These are phyloP conservation scores for Bufo gargarizans DNA, from an alignment of 2,113 vertebrate species.

Conservation along the genomic window DNA sequence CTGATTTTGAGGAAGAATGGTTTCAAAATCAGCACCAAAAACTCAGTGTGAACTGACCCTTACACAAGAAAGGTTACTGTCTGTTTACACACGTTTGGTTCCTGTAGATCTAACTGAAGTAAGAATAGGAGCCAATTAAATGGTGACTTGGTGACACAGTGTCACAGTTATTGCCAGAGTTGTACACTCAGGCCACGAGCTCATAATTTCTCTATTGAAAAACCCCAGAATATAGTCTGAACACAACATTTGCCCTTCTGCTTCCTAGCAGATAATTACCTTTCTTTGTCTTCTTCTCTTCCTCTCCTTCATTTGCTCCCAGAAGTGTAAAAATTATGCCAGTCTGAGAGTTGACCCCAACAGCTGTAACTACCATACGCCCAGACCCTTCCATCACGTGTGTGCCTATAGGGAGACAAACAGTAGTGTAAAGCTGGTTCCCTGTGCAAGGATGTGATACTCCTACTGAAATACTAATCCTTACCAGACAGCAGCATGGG, in stretches of 20 bases:
- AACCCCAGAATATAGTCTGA: not conserved
- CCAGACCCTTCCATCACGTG: constrained; percentile 99
- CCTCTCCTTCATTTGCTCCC: constrained; percentile 84
- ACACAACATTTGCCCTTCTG: not conserved
- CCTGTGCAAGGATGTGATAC: not conserved
- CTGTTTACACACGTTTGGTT: not conserved
- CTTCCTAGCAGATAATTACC: constrained; percentile 74
- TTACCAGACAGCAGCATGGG: constrained; percentile 95
- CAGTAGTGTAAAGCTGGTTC: not conserved
- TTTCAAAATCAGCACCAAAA: too few relatives aligned
- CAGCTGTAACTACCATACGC: constrained; percentile 90
- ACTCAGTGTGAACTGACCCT: too few relatives aligned
- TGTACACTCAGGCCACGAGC: too few relatives aligned
- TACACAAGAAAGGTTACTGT: too few relatives aligned
- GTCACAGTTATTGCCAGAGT: too few relatives aligned
- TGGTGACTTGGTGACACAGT: too few relatives aligned
- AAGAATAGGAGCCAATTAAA: not conserved
- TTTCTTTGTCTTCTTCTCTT: constrained; percentile 94
- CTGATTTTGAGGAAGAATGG: too few relatives aligned
- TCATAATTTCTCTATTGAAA: not conserved
- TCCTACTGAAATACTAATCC: not conserved
- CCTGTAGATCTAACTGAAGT: not conserved
- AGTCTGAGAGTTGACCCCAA: constrained; percentile 94
- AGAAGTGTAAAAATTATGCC: constrained; percentile 97
- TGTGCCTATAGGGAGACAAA: constrained; percentile 77